These are phyloP conservation scores for Deroplatys truncata DNA, from an alignment of 2,888 invertebrate species.

Conservation along the genomic window DNA sequence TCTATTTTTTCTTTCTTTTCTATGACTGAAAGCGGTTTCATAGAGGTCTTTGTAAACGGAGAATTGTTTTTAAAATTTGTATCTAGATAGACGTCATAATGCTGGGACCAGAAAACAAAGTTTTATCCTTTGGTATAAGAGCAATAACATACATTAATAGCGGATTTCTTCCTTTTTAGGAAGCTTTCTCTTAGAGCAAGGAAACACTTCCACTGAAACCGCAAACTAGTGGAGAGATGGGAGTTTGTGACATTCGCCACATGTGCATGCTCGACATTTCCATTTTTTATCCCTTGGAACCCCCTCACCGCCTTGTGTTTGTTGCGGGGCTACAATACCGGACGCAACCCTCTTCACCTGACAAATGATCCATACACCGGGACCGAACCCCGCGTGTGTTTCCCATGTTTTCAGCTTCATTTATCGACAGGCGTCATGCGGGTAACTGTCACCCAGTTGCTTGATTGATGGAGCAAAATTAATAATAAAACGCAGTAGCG, in stretches of 20 bases:
- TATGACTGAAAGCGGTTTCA: no score
- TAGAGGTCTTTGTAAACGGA: no score
- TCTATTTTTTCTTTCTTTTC: no score
- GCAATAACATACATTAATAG: no score
- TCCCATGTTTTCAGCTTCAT: constrained; percentile 20
- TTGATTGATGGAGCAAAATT: constrained; percentile 18
- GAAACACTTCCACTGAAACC: not conserved
- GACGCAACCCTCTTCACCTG: constrained; percentile 20
- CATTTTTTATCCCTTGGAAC: not conserved
- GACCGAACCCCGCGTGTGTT: not conserved
- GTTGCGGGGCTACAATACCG: not conserved
- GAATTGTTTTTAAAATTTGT: no score
- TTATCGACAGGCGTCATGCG: constrained; percentile 20
- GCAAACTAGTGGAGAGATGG: not conserved
- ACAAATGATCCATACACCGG: constrained; percentile 21
- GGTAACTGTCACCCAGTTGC: constrained; percentile 17
- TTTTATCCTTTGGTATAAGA: no score
- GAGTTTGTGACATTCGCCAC: not conserved
- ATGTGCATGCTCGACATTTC: constrained; percentile 1
- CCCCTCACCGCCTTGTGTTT: not conserved
- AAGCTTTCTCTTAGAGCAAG: not conserved
- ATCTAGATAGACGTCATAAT: no score
- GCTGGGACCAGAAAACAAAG: no score
- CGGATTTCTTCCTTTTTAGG: not conserved
- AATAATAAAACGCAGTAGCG: constrained; percentile 1